Evolutionary conservation across 35 echinoderm and acorn worm genomes (phyloP), one percentile per base, ranked within the genome.

Genomic region (Hemicentrotus pulcherrimus): DNA sequence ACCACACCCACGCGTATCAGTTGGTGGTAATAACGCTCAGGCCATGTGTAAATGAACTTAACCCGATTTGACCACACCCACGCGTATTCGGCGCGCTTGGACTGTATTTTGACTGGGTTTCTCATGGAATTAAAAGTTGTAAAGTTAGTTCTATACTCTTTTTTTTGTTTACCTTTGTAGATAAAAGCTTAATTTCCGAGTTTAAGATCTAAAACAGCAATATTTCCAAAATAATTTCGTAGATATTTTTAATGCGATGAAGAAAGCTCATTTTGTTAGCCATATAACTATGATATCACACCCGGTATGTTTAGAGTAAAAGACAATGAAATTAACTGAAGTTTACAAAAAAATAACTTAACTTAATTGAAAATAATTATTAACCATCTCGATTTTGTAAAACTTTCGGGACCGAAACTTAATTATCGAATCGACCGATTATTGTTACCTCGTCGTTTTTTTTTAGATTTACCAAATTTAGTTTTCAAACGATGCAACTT

Each of bases 1-100:
- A 46, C 87, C 87, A 89, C 87, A 89, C 87, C 87, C 87, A 89
- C 31, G 87, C 87, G 45, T 14, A 13, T 46, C 32, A n/a, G 32
- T 12, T 18, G 86, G n/a, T n/a, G 85, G 4, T 16, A 32, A 5
- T 19, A n/a, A 14, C 31, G 10, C 86, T 88, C 86, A 10, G 86
- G 86, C 86, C 41, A 33, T 14, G 41, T n/a, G 31, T 33, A n/a
- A 46, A 18, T 88, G 9, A 32, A 16, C 4, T 12, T 12, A 88
- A 32, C 11, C 41, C 31, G 31, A 18, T 88, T 33, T 16, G 86
- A 46, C 86, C 86, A 88, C 86, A 88, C 86, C 87, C 87, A 89
- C 31, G 87, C 87, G 45, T 14, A 13, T 46, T 46, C 87, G 45
- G 45, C 31, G 87, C 5, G 87, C 87, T 35, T 5, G 31, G 87